Base-by-base conservation (phyloP, 2,113 vertebrate species). In the Lagopus leucura region DNA sequence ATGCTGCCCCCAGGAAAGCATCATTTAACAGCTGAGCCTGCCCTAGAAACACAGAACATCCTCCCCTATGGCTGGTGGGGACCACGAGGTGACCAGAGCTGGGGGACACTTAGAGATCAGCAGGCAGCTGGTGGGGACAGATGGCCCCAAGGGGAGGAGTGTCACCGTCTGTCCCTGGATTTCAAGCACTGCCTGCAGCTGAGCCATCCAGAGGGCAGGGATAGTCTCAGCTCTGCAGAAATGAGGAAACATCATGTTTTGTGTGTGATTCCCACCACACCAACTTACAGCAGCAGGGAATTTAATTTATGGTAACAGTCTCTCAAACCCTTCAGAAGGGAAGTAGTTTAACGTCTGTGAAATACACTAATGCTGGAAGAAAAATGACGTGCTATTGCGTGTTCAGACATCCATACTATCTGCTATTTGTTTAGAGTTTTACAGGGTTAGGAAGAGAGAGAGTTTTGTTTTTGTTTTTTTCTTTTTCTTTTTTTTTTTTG, bases 361-460 rank as follows among this genome's bases (percentile, higher is more conserved):
- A 82, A 57, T 64, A 77, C 89, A 91, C 79, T 93, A 96, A 94
- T 94, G 69, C 91, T 86, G 85, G 87, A 93, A 93, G 79, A 94
- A 96, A 95, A 92, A 92, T 83, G 67, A 67, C 84, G 40, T 36
- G 72, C 89, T 92, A 42, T 88, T 95, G 95, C 90, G 87, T 91
- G 85, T 92, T 97, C 89, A 95, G 92, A 93, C 79, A 92, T 91
- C 82, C 90, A 89, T 67, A 91, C 79, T 80, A 85, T 88, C 88
- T 92, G 82, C 93, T 94, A 54, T 96, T 96, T 95, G 87, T 92
- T 91, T 95, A 79, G 89, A 93, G 82, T 92, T 96, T 95, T 91
- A 95, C 57, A 61, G 82, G 91, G 61, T 91, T 92, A 79, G 65
- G 79, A 94, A 94, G 88, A 91, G 87, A 95, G 77, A 82, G 84